Base-by-base conservation (phyloP, 1,140 invertebrate genomes). In the Zaprionus ghesquierei region DNA sequence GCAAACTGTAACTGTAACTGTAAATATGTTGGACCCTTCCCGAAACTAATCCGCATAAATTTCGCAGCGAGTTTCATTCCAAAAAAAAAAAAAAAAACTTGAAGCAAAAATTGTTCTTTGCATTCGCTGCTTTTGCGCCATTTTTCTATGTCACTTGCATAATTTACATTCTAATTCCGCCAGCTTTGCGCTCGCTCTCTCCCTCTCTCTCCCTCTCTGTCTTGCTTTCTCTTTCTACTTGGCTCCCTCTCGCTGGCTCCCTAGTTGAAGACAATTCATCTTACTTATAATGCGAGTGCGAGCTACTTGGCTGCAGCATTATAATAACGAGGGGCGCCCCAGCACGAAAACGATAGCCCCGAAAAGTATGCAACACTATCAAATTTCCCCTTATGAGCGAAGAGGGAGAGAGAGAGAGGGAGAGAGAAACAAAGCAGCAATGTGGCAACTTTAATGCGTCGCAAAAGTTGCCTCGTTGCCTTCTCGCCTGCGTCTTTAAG, bases 291-390 rank as follows among this genome's bases (percentile, higher is more conserved):
- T 66, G 72, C 68, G 66, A 78, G 55, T 18, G 29, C 60, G 50
- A 69, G 63, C 78, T 77, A 77, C 75, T 80, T 77, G 58, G 80
- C 77, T 59, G 78, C 54, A 35, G 73, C 82, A 86, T 85, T 84
- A 84, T 84, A 53, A 76, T 69, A 70, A 64, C 50, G 79, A 80
- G 73, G 69, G 56, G 79, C 53, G 44, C 73, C 69, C 50, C 6
- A 75, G 60, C 29, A 41, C 41, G 35, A 55, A 61, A 73, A 73
- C 68, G 56, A 69, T 69, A 55, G 69, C 61, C 61, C 56, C 29
- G 50, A 76, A 68, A 76, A 79, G 75, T 80, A 75, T 77, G 85
- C 77, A 75, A 80, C 77, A 89, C 80, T 89, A 89, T 89, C 75
- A 77, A 81, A 73, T 73, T 64, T 77, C 54, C 15, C 41, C 59